Evolutionary conservation across 2,113 vertebrate genomes (phyloP).

Genomic region (Peromyscus polionotus): DNA sequence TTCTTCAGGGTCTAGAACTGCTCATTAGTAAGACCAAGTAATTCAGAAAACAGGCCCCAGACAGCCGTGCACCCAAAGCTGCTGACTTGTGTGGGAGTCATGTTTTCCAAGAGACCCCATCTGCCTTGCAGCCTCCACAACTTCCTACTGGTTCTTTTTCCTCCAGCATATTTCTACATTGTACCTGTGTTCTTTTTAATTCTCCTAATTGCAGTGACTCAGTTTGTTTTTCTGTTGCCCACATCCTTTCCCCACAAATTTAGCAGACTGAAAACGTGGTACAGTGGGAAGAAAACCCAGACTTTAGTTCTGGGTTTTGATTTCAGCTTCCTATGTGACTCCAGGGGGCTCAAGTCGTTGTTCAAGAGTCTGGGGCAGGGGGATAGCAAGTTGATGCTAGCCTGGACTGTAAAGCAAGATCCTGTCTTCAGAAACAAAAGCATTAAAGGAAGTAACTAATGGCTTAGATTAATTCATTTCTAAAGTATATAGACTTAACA

Average conservation of each 20-base stretch:
- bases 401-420: not conserved
- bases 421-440: not conserved
- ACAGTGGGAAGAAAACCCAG: slow-evolving; percentile 13
- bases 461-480: not conserved
- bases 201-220: slow-evolving; percentile 71
- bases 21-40: slow-evolving; percentile 36
- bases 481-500: not conserved
- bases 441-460: not conserved
- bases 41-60: slow-evolving; percentile 59
- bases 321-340: slow-evolving; percentile 2
- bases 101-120: slow-evolving; percentile 73
- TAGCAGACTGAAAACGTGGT: slow-evolving; percentile 4
- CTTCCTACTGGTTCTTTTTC: slow-evolving; percentile 56
- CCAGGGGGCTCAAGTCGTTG: not conserved
- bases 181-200: slow-evolving; percentile 70
- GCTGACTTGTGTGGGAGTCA: slow-evolving; percentile 31
- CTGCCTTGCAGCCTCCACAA: slow-evolving; percentile 57
- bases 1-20: slow-evolving; percentile 25
- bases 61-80: not conserved
- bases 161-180: slow-evolving; percentile 57
- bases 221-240: slow-evolving; percentile 77
- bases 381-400: not conserved
- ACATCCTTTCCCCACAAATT: slow-evolving; percentile 72
- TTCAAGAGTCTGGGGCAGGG: not conserved
- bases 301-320: slow-evolving; percentile 24